Conservation (phyloP, 2,113 vertebrate species). For the Odocoileus hemionus region DNA sequence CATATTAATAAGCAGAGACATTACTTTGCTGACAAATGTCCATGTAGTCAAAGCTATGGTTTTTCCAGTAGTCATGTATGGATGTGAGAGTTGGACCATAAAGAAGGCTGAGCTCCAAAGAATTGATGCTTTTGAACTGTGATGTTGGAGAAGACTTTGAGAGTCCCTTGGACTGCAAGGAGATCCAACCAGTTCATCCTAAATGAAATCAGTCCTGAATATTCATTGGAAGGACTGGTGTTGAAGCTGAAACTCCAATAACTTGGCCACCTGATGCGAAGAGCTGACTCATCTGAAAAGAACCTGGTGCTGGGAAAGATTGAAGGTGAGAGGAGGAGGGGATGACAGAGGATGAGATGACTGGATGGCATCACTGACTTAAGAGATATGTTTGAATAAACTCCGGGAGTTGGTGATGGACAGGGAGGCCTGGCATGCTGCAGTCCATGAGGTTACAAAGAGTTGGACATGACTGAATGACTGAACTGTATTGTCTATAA, state of each 20-base stretch:
- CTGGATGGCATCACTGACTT: background rate
- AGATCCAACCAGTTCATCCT: background rate
- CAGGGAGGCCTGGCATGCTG: background rate
- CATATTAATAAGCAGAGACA: background rate
- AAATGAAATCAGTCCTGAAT: background rate
- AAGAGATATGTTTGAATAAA: background rate
- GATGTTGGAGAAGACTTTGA: background rate
- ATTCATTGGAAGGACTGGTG: background rate
- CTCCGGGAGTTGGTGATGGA: background rate
- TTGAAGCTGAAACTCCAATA: background rate
- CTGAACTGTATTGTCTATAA: background rate
- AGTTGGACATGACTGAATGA: background rate
- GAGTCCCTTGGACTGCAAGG: background rate
- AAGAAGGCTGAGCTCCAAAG: background rate
- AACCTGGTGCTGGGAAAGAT: background rate
- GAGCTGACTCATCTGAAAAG: background rate
- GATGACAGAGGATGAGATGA: background rate
- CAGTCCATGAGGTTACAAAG: background rate
- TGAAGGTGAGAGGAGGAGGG: background rate
- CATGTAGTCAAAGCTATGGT: background rate
- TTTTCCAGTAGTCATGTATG: background rate
- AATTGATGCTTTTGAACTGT: background rate
- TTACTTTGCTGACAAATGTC: background rate
- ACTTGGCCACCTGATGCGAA: background rate
- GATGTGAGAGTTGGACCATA: background rate